These are phyloP conservation scores for Danio albolineatus DNA, from an alignment of 2,797 vertebrate genomes.

Conservation along the genomic window DNA sequence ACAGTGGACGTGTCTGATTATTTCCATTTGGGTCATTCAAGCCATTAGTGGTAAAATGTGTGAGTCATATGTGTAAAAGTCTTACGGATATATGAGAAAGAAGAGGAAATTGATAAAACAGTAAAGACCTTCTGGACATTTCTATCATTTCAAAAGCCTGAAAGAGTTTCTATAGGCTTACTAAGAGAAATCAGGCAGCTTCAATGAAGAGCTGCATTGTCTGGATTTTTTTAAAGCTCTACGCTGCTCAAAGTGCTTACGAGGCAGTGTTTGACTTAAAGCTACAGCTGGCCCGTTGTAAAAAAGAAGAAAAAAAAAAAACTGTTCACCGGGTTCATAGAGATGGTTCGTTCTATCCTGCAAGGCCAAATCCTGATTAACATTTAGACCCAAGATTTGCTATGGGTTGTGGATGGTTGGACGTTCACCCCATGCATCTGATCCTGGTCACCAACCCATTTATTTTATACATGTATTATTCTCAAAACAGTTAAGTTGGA, in stretches of 20 bases:
- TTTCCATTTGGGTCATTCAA: slow-evolving; percentile 1
- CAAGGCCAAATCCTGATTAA: background rate
- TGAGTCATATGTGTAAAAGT: background rate
- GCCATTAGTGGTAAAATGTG: background rate
- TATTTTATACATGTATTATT: background rate
- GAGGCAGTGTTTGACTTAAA: slow-evolving; percentile 62
- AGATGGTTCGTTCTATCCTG: background rate
- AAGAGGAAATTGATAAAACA: slow-evolving; percentile 52
- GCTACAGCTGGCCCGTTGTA: slow-evolving; percentile 53
- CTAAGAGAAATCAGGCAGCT: slow-evolving; percentile 47
- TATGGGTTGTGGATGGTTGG: slow-evolving; percentile 1
- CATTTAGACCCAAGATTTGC: slow-evolving; percentile 3
- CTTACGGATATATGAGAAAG: background rate
- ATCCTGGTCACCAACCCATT: background rate
- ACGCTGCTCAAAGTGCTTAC: slow-evolving; percentile 61
- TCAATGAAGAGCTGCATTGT: slow-evolving; percentile 60
- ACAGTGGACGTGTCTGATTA: background rate
- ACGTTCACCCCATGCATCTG: background rate
- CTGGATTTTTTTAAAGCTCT: slow-evolving; percentile 47
- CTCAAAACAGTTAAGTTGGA: slow-evolving; percentile 11
- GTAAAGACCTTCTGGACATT: slow-evolving; percentile 23
- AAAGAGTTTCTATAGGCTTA: slow-evolving; percentile 10
- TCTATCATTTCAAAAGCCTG: slow-evolving; percentile 8
- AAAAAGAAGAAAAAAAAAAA: slow-evolving; percentile 19
- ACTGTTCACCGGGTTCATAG: slow-evolving; percentile 21